phyloP scores from a whole-genome alignment of 2,797 vertebrate genomes.

The Macrochelys suwanniensis region DNA sequence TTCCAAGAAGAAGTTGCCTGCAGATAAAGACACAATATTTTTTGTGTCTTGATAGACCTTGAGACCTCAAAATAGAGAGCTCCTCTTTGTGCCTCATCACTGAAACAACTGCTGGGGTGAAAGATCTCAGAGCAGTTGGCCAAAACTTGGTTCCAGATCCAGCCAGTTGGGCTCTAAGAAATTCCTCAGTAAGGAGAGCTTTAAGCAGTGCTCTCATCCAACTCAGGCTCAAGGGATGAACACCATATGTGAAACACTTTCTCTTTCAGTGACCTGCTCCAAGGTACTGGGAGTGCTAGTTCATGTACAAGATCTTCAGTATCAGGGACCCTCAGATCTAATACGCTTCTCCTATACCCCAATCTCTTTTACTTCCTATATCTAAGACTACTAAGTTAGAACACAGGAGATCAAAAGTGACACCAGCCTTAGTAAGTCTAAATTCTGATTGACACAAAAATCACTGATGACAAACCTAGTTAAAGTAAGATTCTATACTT shows the following conservation, averaged over 20 bases:
- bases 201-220: not conserved
- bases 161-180: not conserved
- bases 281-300: not conserved
- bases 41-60: not conserved
- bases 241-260: not conserved
- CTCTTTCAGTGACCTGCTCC: not conserved
- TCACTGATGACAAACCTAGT: not conserved
- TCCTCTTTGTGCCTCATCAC: not conserved
- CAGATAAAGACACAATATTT: not conserved
- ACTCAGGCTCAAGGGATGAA: not conserved
- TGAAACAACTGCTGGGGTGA: not conserved
- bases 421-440: not conserved
- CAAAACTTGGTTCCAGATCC: not conserved
- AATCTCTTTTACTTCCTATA: not conserved
- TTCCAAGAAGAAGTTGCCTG: conserved; percentile 22
- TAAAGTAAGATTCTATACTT: not conserved
- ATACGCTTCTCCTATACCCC: not conserved
- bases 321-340: rapidly evolving
- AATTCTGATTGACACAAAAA: conserved; percentile 19
- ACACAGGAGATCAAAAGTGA: not conserved
- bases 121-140: not conserved
- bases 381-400: not conserved
- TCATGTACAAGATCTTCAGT: not conserved
- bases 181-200: not conserved
- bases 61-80: not conserved